These are phyloP conservation scores for Phalera bucephala DNA, from an alignment of 2,888 invertebrate genomes.

Conservation along the genomic window DNA sequence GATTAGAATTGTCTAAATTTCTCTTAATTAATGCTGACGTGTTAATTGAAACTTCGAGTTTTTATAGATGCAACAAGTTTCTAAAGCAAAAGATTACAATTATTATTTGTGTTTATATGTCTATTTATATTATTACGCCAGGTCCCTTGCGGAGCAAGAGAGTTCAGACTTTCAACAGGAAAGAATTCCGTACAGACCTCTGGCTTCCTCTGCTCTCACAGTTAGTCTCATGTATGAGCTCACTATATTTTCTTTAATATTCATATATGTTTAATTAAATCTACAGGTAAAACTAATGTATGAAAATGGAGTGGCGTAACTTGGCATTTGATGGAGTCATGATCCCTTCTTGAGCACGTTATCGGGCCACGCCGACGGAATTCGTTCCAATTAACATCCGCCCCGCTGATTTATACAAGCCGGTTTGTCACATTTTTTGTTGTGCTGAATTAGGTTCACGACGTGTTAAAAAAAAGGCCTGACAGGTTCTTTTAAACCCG, in stretches of 20 bases:
- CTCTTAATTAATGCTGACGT: conserved; percentile 28
- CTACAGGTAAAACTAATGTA: too few species aligned
- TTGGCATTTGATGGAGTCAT: conserved; percentile 16
- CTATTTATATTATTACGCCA: too few species aligned
- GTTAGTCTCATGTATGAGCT: too few species aligned
- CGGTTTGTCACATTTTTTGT: conserved; percentile 62
- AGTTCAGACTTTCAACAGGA: too few species aligned
- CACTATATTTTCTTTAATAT: too few species aligned
- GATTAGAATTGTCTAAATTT: conserved; percentile 33
- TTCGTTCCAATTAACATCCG: conserved; percentile 79
- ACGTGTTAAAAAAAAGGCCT: conserved; percentile 59
- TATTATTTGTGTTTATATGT: too few species aligned
- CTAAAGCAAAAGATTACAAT: too few species aligned
- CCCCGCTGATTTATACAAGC: conserved; percentile 66
- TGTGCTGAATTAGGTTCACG: conserved; percentile 58
- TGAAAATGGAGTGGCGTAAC: not conserved
- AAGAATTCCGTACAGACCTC: too few species aligned
- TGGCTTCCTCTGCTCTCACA: too few species aligned
- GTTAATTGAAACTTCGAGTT: conserved; percentile 4
- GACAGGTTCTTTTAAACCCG: conserved; percentile 24
- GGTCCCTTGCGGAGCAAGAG: too few species aligned
- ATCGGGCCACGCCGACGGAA: conserved; percentile 58
- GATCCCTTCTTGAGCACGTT: conserved; percentile 19
- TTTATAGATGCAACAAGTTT: too few species aligned
- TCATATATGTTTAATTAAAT: too few species aligned